Conservation (phyloP, 2,113 vertebrate species). For the Gambusia affinis region DNA sequence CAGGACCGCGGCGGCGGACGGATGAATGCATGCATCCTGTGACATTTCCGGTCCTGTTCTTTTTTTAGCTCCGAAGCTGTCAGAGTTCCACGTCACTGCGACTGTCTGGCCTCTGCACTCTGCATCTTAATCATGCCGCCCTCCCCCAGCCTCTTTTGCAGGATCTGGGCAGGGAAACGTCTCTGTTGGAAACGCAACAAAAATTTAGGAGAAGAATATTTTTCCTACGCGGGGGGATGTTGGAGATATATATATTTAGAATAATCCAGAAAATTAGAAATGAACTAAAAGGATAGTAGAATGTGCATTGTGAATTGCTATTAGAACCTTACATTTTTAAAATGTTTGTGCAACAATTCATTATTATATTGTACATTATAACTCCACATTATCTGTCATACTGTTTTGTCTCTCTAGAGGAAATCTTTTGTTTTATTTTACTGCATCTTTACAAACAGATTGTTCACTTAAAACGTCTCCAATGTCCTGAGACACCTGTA, state of each 20-base stretch:
- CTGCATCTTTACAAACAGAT: not conserved
- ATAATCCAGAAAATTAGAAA: not conserved
- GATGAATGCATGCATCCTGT: conserved; percentile 50
- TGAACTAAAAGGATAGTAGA: too few species aligned
- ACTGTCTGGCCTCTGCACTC: conserved; percentile 54
- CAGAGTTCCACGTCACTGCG: conserved; percentile 48
- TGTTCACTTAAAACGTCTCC: not conserved
- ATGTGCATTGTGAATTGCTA: not conserved
- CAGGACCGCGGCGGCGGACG: conserved; percentile 13
- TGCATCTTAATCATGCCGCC: conserved; percentile 55
- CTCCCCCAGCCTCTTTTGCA: not conserved
- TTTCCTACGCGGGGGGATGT: not conserved
- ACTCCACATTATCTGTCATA: not conserved
- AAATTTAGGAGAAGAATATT: not conserved
- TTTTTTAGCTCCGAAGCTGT: conserved; percentile 60
- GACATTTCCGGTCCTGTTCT: conserved; percentile 56
- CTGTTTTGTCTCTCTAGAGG: not conserved
- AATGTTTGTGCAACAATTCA: not conserved
- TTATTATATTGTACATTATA: too few species aligned
- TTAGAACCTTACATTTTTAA: not conserved
- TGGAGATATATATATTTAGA: too few species aligned
- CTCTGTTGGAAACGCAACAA: not conserved
- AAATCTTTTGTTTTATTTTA: not conserved
- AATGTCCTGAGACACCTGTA: not conserved
- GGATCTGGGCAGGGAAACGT: not conserved